Evolutionary conservation across 53 echinoderm and acorn worm species (phyloP), one percentile per base, ranked within the genome.

Genomic region (Temnopleurus reevesii): DNA sequence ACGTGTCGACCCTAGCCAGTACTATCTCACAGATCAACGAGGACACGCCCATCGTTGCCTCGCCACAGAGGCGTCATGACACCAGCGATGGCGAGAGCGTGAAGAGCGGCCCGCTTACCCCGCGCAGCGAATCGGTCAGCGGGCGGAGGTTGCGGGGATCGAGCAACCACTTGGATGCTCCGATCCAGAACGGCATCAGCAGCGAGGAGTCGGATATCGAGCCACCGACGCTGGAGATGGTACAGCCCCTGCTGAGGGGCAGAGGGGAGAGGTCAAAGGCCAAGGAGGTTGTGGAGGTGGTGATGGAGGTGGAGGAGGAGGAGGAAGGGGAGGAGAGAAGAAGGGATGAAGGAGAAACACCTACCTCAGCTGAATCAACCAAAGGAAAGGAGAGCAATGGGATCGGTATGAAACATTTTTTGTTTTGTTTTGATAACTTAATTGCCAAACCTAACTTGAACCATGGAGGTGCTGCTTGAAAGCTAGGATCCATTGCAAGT

Each of bases 41-140:
- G 18, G 88, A 87, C 2, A 34, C 45, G 19, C 45, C 54, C 8
- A 25, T 60, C 43, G 55, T 12, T 23, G 46, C 84, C 24, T 87
- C 79, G 29, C 35, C 34, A 12, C 43, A 60, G 15, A 30, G 24
- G 19, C 43, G 41, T 4, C 34, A 33, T 29, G 21, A 12, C 44
- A 76, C 85, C 65, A 95, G 95, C 27, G 96, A 96, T 13, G 76
- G 86, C 28, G 95, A 96, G 17, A 96, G 96, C 44, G 81, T 95
- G 12, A 89, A 86, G 77, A 96, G 96, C 56, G 96, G 93, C 3
- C 81, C 86, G 0, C 46, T 57, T 23, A 46, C 77, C 45, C 86
- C 59, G 19, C 51, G 17, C 38, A 44, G 29, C 43, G 23, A 28
- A 21, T 27, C 29, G 2, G 24, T n/a, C n/a, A 12, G 55, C 2